Evolutionary conservation across 2,797 vertebrate species (phyloP).

Genomic region (Betta splendens): DNA sequence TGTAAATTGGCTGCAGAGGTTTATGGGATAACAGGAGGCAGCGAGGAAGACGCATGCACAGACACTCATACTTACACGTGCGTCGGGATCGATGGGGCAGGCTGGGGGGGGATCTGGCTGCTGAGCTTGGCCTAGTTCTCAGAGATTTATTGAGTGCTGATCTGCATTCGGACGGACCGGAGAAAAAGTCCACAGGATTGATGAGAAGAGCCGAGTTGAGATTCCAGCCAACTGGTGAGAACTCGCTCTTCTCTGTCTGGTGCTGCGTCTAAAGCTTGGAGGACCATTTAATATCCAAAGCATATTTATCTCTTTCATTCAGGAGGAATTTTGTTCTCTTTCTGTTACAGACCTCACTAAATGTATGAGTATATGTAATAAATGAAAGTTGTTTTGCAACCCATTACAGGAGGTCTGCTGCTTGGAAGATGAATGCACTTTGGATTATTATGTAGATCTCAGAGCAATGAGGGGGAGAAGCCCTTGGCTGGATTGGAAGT

Average conservation of each 20-base stretch:
- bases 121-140: conserved; percentile 77
- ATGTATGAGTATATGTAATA: conserved; percentile 21
- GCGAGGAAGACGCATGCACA: conserved; percentile 30
- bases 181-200: conserved; percentile 73
- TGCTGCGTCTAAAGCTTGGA: conserved; percentile 53
- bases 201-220: conserved; percentile 73
- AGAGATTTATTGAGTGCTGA: conserved; percentile 78
- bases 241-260: conserved; percentile 50
- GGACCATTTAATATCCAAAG: conserved; percentile 41
- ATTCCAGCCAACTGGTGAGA: conserved; percentile 60
- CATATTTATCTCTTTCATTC: conserved; percentile 19
- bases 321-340: conserved; percentile 30
- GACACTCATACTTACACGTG: conserved; percentile 31
- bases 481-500: conserved; percentile 23
- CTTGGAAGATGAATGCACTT: conserved; percentile 23
- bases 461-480: conserved; percentile 6
- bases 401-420: conserved; percentile 2
- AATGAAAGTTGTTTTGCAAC: conserved; percentile 30
- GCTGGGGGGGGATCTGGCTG: conserved; percentile 60
- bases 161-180: conserved; percentile 69
- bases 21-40: conserved; percentile 41
- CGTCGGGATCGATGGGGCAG: conserved; percentile 62
- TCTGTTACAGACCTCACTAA: conserved; percentile 12
- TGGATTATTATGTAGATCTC: conserved; percentile 11
- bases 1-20: conserved; percentile 44